Conservation (phyloP, 2,113 vertebrate genomes). For the Sebastes schlegelii region DNA sequence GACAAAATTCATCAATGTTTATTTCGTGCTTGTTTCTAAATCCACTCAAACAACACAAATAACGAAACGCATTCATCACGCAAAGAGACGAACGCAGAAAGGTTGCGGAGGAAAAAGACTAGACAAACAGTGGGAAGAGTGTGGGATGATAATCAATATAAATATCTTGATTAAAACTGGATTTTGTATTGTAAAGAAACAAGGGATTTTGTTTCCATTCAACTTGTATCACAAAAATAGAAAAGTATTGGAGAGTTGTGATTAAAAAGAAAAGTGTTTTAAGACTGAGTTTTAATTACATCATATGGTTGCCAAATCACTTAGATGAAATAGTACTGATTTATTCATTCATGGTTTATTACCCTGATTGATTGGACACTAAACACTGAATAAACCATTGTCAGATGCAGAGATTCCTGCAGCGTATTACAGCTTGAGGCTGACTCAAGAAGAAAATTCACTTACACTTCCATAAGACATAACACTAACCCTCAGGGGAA, state of each 20-base stretch:
- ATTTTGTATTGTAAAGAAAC: not conserved
- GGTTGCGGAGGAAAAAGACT: not conserved
- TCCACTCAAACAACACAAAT: not conserved
- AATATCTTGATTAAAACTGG: not conserved
- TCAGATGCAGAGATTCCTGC: not conserved
- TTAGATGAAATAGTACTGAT: not conserved
- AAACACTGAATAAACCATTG: no score
- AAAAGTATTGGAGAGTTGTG: no score
- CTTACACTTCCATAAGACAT: not conserved
- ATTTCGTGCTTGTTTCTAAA: not conserved
- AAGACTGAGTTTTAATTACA: no score
- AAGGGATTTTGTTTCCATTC: no score
- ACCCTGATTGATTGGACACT: not conserved
- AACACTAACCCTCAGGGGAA: not conserved
- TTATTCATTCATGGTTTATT: not conserved
- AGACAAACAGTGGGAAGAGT: no score
- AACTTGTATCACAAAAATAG: no score
- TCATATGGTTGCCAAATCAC: not conserved
- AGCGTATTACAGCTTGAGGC: no score
- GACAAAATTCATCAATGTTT: not conserved
- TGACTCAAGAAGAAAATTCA: no score
- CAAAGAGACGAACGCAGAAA: not conserved
- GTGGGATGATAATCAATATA: not conserved
- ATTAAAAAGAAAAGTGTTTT: no score
- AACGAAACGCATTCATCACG: not conserved